Base-by-base conservation (phyloP, 1,140 invertebrate species). In the Calliopsis andreniformis region DNA sequence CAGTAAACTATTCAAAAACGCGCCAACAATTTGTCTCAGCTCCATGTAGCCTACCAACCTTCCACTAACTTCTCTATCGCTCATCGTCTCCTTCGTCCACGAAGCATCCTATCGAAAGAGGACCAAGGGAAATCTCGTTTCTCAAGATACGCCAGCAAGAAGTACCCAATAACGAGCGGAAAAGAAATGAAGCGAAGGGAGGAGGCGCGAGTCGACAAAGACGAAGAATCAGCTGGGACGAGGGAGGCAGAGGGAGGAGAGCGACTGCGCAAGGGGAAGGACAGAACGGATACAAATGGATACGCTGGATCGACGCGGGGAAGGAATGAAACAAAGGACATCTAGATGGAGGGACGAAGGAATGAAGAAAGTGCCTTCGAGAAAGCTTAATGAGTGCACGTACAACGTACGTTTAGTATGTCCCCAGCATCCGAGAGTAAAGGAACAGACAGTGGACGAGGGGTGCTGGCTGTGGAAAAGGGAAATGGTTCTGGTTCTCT, bases 371-470 rank as follows among this genome's bases (percentile, higher is more conserved):
- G 35, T 59, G 20, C 35, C 35, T 70, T 72, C 59, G 63, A 64
- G 64, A 45, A 67, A 72, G 59, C 51, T 81, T 86, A 86, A 86
- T 83, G 84, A 86, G 84, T 79, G 66, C 78, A 83, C 80, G 84
- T 86, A 76, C 78, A 68, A 78, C 73, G 75, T 80, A 76, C 75
- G 84, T 82, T 86, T 86, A 86, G 84, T 86, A 86, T 86, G 84
- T 86, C 81, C 43, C 53, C 62, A 30, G 84, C 80, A 85, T 86
- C 79, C 66, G 49, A 58, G n/a, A 59, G 83, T 76, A 80, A 80
- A 78, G 78, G 58, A 47, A 68, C 32, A 82, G 59, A 62, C 53
- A 18, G 49, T 7, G 1, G 47, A 18, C 16, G 14, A 12, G 16
- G 18, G 18, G 61, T 2, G 8, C 35, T 10, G 55, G 16, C 28